These are phyloP conservation scores for Polydrusus cervinus DNA, from an alignment of 2,888 invertebrate genomes.

Conservation along the genomic window DNA sequence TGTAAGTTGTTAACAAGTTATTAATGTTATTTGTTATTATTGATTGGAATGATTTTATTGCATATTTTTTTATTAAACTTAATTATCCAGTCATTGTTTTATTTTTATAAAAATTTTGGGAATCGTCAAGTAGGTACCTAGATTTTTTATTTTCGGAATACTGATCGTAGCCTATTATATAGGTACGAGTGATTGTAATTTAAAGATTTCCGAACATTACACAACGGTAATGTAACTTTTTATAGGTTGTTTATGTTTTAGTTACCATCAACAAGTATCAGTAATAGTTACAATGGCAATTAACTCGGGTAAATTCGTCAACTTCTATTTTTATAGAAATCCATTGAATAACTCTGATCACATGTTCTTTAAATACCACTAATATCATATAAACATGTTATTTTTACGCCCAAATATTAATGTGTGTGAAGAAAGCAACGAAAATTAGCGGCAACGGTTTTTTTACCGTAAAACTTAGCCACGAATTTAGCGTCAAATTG, in stretches of 20 bases:
- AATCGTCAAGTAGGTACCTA: not conserved
- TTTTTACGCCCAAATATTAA: too few relatives aligned
- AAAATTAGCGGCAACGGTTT: too few relatives aligned
- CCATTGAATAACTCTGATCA: not conserved
- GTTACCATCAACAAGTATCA: not conserved
- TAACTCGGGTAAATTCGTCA: not conserved
- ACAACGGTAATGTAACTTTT: not conserved
- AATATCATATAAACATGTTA: not conserved
- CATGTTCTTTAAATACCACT: not conserved
- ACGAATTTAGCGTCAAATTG: too few relatives aligned
- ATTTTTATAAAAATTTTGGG: not conserved
- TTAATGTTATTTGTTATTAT: not conserved
- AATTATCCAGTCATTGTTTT: not conserved
- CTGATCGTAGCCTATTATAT: not conserved
- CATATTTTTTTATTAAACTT: not conserved
- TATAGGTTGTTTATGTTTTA: not conserved
- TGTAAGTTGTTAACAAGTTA: slow-evolving; percentile 15
- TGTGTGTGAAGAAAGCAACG: too few relatives aligned
- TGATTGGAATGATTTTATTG: not conserved
- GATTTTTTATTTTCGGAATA: slow-evolving; percentile 2
- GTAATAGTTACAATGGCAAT: not conserved
- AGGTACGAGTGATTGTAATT: too few relatives aligned
- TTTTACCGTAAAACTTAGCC: too few relatives aligned
- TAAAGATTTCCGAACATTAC: too few relatives aligned
- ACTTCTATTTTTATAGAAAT: not conserved